phyloP scores from a whole-genome alignment of 2,113 vertebrate genomes.

The Zosterops borbonicus region DNA sequence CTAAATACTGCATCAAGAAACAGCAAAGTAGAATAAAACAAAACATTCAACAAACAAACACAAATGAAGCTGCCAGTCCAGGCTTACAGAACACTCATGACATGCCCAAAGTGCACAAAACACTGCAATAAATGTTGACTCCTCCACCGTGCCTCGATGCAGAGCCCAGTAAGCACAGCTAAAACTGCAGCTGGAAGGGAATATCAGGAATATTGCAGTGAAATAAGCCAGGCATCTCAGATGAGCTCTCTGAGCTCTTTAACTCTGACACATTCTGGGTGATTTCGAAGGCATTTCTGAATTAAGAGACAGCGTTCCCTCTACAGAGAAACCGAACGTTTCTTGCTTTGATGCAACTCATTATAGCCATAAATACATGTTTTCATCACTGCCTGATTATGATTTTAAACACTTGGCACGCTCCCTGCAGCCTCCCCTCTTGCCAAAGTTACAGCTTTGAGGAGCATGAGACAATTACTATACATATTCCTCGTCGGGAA shows the following conservation, averaged over 20 bases:
- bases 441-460: constrained; percentile 48
- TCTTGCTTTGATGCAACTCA: constrained; percentile 39
- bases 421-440: neutral
- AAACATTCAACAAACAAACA: neutral
- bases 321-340: neutral
- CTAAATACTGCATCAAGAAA: neutral
- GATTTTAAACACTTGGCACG: constrained; percentile 52
- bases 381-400: constrained; percentile 40
- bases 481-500: constrained; percentile 26
- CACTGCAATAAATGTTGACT: neutral
- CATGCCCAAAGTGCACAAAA: fast-evolving
- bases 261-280: neutral
- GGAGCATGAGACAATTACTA: constrained; percentile 59
- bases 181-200: neutral
- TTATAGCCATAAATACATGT: constrained; percentile 32
- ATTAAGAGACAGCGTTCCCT: neutral
- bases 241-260: neutral
- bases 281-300: neutral
- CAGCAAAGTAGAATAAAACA: neutral
- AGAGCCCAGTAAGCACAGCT: neutral
- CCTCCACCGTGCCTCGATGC: fast-evolving
- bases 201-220: neutral
- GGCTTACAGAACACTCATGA: fast-evolving
- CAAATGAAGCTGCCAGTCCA: neutral
- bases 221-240: neutral